Base-by-base conservation (phyloP, 92 coral and sea anemone genomes). In the Palythoa grandiflora region DNA sequence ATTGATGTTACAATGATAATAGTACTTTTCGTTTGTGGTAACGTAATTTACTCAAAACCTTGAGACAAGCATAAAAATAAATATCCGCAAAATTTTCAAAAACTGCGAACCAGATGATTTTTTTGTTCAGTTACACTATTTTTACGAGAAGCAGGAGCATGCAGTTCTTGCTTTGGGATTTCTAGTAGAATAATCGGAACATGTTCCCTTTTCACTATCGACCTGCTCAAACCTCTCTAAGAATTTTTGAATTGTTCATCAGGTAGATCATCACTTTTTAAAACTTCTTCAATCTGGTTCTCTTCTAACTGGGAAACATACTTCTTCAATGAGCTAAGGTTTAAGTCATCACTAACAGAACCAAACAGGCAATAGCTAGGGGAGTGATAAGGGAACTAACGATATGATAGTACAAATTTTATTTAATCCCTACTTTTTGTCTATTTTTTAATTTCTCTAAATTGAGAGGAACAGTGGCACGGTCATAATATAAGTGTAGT, bases 341-440 rank as follows among this genome's bases (percentile, higher is more conserved):
- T 20, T 21, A 77, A 1, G 7, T 47, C 11, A 59, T 93, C 89
- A 7, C 77, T 68, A 38, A 92, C 86, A 8, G 75, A 81, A n/a
- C 79, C 90, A 91, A 93, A 93, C 3, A 92, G 87, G 59, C 93
- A 93, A 75, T 77, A 93, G 66, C 89, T n/a, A n/a, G n/a, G n/a
- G n/a, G n/a, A n/a, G n/a, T n/a, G n/a, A n/a, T n/a, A n/a, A n/a
- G n/a, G n/a, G n/a, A n/a, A n/a, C n/a, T n/a, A n/a, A n/a, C n/a
- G n/a, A n/a, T n/a, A n/a, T n/a, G n/a, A n/a, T n/a, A n/a, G n/a
- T n/a, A n/a, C n/a, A n/a, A n/a, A n/a, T n/a, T n/a, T n/a, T n/a
- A n/a, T n/a, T n/a, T n/a, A n/a, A n/a, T n/a, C n/a, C n/a, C n/a
- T n/a, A n/a, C n/a, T n/a, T n/a, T n/a, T n/a, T n/a, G n/a, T n/a